Base-by-base conservation (phyloP, 2,113 vertebrate species). In the Cyanistes caeruleus region DNA sequence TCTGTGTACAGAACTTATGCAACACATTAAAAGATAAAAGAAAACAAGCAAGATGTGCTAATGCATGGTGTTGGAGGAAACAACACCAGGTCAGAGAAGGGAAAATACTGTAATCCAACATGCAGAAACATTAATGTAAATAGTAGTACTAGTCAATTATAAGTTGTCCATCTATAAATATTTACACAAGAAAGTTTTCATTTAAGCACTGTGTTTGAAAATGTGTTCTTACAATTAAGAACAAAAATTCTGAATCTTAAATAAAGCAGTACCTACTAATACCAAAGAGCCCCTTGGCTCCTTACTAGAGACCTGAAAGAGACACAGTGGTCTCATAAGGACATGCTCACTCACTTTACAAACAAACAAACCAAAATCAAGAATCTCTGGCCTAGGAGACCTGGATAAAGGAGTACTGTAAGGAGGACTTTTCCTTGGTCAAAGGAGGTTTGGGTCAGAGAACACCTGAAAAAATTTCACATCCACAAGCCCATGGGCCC, bases 341-440 rank as follows among this genome's bases (percentile, higher is more conserved):
- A 30, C 2, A 1, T 30, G 11, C 39, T 48, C 24, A 44, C 27
- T 25, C 48, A 35, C 0, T 1, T 49, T 20, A 20, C 4, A 51
- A 67, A 73, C 4, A 48, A 63, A 58, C 1, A 19, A 67, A 70
- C 20, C 53, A 49, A 51, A 53, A 51, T 60, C 43, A 63, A 52
- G 23, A 76, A 48, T 48, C 13, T 69, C 74, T n/a, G 56, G 39
- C 20, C n/a, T 46, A 20, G 10, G 23, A 78, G 48, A 69, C 8
- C 28, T 24, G 39, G 28, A 37, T 20, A 87, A n/a, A 70, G 20
- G 7, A 55, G 13, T 33, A 20, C 2, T 30, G 16, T 48, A 30
- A 79, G 13, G 10, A 87, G 9, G 19, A 46, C 22, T n/a, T 53
- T 46, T 44, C 39, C 23, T 46, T 46, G 28, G 28, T 46, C 13